Base-by-base conservation (phyloP, 1,140 invertebrate genomes). In the Hylaeus anthracinus region DNA sequence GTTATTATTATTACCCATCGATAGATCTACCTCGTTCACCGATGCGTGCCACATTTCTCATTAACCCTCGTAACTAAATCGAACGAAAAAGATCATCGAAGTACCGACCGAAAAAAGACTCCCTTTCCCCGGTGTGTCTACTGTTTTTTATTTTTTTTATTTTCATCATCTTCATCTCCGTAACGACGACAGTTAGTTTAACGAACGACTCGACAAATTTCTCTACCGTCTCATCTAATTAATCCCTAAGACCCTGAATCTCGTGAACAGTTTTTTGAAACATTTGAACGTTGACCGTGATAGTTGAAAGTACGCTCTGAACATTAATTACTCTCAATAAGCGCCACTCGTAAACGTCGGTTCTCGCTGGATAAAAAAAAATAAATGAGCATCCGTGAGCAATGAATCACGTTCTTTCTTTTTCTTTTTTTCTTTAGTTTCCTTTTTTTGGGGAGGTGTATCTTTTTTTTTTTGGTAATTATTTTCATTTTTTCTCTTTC, bases 331-430 rank as follows among this genome's bases (percentile, higher is more conserved):
- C 43, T 45, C 58, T 79, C 61, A 63, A 61, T 79, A 79, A 79
- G 72, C 53, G 43, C 41, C 48, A 14, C 70, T 43, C 51, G 41
- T 56, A 39, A 79, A 63, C 71, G 26, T 14, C 41, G 48, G 5
- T 26, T n/a, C 53, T 39, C 48, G 41, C 41, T 63, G 60, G 70
- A 77, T 85, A 86, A 82, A 64, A 76, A 26, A 85, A 84, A 85
- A 82, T 85, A 82, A 85, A 82, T 67, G 60, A 86, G 79, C 79
- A 82, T 61, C 75, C 55, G 70, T 73, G 75, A 85, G 71, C 70
- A 81, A 86, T 74, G 66, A 85, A 85, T 84, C 10, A 51, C 51
- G 51, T 72, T 72, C 53, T 14, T 58, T 15, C 9, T 58, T 58
- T 26, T 79, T 60, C n/a, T 26, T n/a, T 39, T 6, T 60, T 72